phyloP scores from a whole-genome alignment of 2,113 vertebrate species.

The Campylomormyrus numenius region DNA sequence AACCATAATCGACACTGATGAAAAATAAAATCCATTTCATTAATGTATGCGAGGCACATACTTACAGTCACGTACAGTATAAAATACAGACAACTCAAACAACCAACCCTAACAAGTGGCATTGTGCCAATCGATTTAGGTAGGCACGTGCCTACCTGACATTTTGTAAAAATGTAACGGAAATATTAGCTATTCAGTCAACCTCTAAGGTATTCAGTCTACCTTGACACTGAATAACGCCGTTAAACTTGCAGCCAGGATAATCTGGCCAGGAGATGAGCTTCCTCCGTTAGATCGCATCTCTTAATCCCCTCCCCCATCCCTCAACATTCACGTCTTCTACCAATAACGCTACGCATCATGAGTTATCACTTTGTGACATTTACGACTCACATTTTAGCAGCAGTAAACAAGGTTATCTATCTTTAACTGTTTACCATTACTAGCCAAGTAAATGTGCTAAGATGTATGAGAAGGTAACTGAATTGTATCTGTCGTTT shows the following conservation, averaged over 20 bases:
- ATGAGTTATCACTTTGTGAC: neutral
- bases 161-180: neutral
- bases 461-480: neutral
- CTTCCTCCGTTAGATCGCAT: neutral
- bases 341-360: neutral
- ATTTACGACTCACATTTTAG: neutral
- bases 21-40: neutral
- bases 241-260: neutral
- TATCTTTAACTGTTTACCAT: neutral
- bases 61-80: neutral
- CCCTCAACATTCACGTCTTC: neutral
- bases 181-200: neutral
- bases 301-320: neutral
- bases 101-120: neutral
- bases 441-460: neutral
- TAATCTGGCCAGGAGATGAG: neutral
- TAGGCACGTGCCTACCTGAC: neutral
- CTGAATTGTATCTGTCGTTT: neutral
- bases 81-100: neutral
- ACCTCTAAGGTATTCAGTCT: neutral
- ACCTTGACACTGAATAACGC: neutral
- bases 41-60: neutral
- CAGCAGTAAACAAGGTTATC: neutral
- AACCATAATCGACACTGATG: neutral
- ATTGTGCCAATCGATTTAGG: neutral